Evolutionary conservation across 2,113 vertebrate species (phyloP), one percentile per base, ranked within the genome.

Genomic region (Jaculus jaculus): DNA sequence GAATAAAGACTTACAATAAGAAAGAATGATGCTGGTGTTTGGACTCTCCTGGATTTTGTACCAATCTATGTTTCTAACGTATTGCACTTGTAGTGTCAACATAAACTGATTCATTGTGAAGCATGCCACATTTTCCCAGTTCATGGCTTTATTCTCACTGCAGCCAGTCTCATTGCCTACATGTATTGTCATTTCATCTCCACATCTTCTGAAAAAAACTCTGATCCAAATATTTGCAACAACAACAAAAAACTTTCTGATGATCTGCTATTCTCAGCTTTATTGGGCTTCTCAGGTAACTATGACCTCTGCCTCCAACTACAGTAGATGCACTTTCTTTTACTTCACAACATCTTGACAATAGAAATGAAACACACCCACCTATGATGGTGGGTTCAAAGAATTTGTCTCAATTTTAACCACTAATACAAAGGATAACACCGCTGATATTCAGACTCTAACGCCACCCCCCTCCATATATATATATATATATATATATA

Each of bases 401-500:
- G 30, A 90, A 81, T 13, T 4, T 60, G 18, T 65, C 54, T 85
- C 32, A n/a, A 75, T 69, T 96, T 86, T 91, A 94, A 66, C 37
- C 42, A 3, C 26, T 92, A 93, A 95, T n/a, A 66, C 8, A 58
- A 72, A 92, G 34, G 77, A 82, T 79, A 82, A 86, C 81, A 37
- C 2, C 26, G 87, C 21, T 4, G 39, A 17, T 58, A 34, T 77
- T 65, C 34, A 20, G 51, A 32, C 23, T 11, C 47, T 81, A 92
- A 73, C 1, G n/a, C n/a, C n/a, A n/a, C n/a, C n/a, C n/a, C n/a
- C n/a, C n/a, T n/a, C n/a, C n/a, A n/a, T n/a, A n/a, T n/a, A n/a
- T n/a, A n/a, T n/a, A n/a, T n/a, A n/a, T n/a, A n/a, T n/a, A n/a
- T n/a, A n/a, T n/a, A n/a, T n/a, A n/a, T n/a, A n/a, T n/a, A n/a